Percentiles rank a stretch among this genome's conserved stretches.
phyloP scores from a whole-genome alignment of 2,113 vertebrate species.

The Lampris megalopsis region DNA sequence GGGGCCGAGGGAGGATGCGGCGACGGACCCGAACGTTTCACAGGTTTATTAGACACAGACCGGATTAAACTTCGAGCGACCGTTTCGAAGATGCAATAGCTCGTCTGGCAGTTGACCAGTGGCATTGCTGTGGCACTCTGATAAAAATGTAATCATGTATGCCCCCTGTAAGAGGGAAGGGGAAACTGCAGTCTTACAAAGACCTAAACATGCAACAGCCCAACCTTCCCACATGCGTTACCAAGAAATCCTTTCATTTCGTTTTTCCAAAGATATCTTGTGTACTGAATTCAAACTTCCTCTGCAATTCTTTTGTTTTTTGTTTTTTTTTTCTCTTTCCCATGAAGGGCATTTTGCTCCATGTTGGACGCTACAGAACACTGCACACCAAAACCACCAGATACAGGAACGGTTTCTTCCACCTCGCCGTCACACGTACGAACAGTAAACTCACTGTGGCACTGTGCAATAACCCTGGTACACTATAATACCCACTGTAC shows the following conservation, averaged over 20 bases:
- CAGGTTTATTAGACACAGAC: constrained; percentile 40
- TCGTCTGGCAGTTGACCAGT: constrained; percentile 28
- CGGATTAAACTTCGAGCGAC: constrained; percentile 1
- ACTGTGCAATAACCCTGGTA: too few relatives aligned
- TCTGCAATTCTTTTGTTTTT: too few relatives aligned
- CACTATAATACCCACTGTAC: too few relatives aligned
- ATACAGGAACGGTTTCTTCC: too few relatives aligned
- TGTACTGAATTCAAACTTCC: too few relatives aligned
- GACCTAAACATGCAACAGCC: not conserved
- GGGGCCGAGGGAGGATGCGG: constrained; percentile 36
- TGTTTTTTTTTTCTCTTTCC: too few relatives aligned
- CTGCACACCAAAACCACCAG: too few relatives aligned
- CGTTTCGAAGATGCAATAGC: constrained; percentile 34
- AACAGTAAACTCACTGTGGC: too few relatives aligned
- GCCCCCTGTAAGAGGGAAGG: constrained; percentile 74
- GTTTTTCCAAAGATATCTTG: not conserved
- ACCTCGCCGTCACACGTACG: too few relatives aligned
- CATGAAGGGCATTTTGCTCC: too few relatives aligned
- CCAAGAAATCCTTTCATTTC: too few relatives aligned
- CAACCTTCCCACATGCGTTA: constrained; percentile 8
- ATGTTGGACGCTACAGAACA: too few relatives aligned
- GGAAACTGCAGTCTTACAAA: constrained; percentile 63
- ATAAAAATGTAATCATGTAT: constrained; percentile 68
- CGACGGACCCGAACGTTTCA: not conserved
- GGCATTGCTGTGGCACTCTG: constrained; percentile 26